Evolutionary conservation across 2,797 vertebrate species (phyloP).

Genomic region (Podargus strigoides): DNA sequence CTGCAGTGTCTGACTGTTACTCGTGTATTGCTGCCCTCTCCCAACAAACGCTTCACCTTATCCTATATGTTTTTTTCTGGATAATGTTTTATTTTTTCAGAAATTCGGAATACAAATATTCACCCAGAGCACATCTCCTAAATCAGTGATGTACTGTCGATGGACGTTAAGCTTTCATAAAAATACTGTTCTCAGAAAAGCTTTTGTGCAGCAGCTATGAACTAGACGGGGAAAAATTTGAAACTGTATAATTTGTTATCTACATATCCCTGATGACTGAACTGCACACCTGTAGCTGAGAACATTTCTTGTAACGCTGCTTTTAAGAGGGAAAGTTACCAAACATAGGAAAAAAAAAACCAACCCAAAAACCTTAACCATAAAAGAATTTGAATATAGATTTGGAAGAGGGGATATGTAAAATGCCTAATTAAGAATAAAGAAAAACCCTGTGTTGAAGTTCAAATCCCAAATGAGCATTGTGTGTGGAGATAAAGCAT

Average conservation of each 20-base stretch:
- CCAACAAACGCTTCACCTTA: background rate
- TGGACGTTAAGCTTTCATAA: background rate
- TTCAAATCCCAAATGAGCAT: background rate
- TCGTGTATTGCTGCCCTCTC: background rate
- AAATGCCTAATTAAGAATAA: slow-evolving; percentile 3
- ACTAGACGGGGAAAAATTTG: background rate
- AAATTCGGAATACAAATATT: slow-evolving; percentile 16
- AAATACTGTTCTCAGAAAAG: background rate
- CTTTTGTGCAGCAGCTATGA: background rate
- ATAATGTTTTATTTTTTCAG: background rate
- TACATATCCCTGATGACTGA: background rate
- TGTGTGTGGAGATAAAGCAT: background rate
- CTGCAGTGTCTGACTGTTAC: background rate
- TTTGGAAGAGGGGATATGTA: background rate
- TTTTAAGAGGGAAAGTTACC: background rate
- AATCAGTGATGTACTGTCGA: background rate
- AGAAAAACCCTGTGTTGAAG: background rate
- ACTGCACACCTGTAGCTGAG: background rate
- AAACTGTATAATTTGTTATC: background rate
- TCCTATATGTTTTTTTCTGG: background rate
- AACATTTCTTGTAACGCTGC: background rate
- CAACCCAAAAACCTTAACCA: background rate
- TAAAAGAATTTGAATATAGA: background rate
- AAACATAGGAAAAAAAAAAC: background rate
- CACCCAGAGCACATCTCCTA: background rate